phyloP scores from a whole-genome alignment of 1,140 invertebrate genomes.

The Manduca sexta region DNA sequence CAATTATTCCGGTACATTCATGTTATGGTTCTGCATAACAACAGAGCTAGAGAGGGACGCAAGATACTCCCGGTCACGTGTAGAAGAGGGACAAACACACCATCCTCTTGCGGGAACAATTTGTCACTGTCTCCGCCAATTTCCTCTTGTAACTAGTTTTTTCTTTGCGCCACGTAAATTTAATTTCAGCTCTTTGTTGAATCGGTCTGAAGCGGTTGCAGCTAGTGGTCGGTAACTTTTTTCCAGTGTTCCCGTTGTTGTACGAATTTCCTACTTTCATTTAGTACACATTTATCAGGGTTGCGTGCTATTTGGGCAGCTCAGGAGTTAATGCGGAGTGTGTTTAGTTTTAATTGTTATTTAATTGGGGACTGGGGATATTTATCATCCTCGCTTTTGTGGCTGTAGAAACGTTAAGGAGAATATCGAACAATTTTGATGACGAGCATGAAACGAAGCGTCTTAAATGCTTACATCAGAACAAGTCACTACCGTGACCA shows the following conservation, averaged over 20 bases:
- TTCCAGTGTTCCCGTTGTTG: constrained; percentile 13
- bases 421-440: too few species aligned
- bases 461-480: too few species aligned
- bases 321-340: too few species aligned
- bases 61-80: constrained; percentile 21
- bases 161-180: constrained; percentile 68
- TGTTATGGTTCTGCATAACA: constrained; percentile 19
- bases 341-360: too few species aligned
- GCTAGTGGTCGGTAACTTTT: constrained; percentile 27
- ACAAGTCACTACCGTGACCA: too few species aligned
- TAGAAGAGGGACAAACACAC: constrained; percentile 36
- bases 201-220: constrained; percentile 49
- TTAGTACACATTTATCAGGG: too few species aligned
- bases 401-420: too few species aligned
- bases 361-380: too few species aligned
- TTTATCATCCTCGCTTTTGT: too few species aligned
- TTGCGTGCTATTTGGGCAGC: too few species aligned
- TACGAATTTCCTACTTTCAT: neutral
- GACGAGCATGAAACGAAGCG: too few species aligned
- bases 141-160: constrained; percentile 70
- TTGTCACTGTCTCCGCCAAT: constrained; percentile 71
- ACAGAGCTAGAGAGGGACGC: constrained; percentile 12
- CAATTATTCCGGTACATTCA: constrained; percentile 35
- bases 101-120: constrained; percentile 58
- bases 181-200: constrained; percentile 67